These are phyloP conservation scores for Caenorhabditis zanzibari DNA, from an alignment of 2,888 invertebrate species.

Conservation along the genomic window DNA sequence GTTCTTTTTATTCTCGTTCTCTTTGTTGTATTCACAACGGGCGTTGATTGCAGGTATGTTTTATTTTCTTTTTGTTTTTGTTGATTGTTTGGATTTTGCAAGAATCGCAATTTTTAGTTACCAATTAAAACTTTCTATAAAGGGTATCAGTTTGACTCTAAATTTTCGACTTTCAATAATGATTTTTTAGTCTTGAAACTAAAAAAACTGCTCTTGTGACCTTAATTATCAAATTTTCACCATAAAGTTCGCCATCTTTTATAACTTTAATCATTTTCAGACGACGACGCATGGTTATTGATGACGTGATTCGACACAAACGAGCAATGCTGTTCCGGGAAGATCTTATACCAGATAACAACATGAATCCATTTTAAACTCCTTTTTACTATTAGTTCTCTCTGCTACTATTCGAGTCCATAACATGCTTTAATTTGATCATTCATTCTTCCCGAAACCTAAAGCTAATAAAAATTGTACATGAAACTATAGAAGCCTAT, in stretches of 20 bases:
- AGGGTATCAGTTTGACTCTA: no score
- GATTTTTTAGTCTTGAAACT: no score
- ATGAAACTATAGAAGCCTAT: not conserved
- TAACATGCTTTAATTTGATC: constrained; percentile 53
- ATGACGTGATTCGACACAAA: constrained; percentile 62
- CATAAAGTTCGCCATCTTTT: not conserved
- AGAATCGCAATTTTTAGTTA: not conserved
- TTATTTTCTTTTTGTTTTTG: not conserved
- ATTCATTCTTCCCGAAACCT: constrained; percentile 12
- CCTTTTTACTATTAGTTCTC: constrained; percentile 14
- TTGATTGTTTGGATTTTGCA: constrained; percentile 12
- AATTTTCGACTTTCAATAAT: no score
- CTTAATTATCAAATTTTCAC: not conserved
- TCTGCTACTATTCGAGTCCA: constrained; percentile 34
- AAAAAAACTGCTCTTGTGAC: no score
- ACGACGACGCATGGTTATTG: constrained; percentile 62
- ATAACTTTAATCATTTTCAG: constrained; percentile 44
- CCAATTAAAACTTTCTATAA: no score
- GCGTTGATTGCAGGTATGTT: constrained; percentile 60
- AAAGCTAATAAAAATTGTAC: constrained; percentile 39
- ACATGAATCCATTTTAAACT: constrained; percentile 27
- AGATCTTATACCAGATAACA: constrained; percentile 47
- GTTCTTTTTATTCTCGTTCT: constrained; percentile 54
- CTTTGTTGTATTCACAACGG: constrained; percentile 42
- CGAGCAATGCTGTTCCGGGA: constrained; percentile 59